These are phyloP conservation scores for Lottia gigantea DNA, from an alignment of 2,888 invertebrate genomes.

Conservation along the genomic window DNA sequence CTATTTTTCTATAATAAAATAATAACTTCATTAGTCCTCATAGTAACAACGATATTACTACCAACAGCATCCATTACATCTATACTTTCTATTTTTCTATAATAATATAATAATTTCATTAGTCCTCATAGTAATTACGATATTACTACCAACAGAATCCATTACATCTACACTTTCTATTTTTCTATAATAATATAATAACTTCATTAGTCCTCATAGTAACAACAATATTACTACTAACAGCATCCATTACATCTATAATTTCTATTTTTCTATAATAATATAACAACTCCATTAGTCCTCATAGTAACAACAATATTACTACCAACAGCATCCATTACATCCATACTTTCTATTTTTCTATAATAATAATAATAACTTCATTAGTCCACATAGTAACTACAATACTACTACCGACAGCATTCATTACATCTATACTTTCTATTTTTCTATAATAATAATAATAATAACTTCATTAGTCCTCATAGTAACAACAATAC, in stretches of 20 bases:
- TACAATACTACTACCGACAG: conserved; percentile 96
- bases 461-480: conserved; percentile 70
- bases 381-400: conserved; percentile 96
- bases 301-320: conserved; percentile 97
- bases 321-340: conserved; percentile 95
- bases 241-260: conserved; percentile 95
- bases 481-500: conserved; percentile 95
- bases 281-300: conserved; percentile 69
- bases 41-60: no score
- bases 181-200: conserved; percentile 70
- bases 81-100: no score
- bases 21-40: no score
- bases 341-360: conserved; percentile 94
- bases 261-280: conserved; percentile 82
- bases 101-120: no score
- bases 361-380: conserved; percentile 72
- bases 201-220: conserved; percentile 81
- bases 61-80: no score
- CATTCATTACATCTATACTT: conserved; percentile 96
- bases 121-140: conserved; percentile 93
- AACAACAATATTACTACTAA: conserved; percentile 97
- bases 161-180: conserved; percentile 95
- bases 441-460: conserved; percentile 79
- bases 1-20: no score
- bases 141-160: conserved; percentile 97